Evolutionary conservation across 2,113 vertebrate species (phyloP).

Genomic region (Otocyon megalotis): DNA sequence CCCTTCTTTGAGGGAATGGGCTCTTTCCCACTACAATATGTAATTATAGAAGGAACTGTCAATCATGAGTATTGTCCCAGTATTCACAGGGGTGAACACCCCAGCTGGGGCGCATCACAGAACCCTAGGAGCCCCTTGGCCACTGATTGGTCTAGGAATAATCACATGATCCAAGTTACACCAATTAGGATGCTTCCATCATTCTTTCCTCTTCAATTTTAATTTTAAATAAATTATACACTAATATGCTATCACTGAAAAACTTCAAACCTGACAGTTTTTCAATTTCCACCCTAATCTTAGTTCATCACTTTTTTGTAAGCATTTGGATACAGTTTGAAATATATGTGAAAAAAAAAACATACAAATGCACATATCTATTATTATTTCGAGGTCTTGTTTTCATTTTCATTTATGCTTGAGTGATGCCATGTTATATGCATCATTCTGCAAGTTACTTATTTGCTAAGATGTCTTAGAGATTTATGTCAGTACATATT

Average conservation of each 20-base stretch:
- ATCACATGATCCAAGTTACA: background rate
- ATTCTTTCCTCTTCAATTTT: background rate
- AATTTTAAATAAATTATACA: constrained; percentile 27
- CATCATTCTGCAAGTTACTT: constrained; percentile 36
- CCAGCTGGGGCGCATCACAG: background rate
- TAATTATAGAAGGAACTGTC: background rate
- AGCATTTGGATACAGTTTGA: constrained; percentile 33
- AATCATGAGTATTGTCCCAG: background rate
- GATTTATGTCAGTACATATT: background rate
- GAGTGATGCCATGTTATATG: constrained; percentile 25
- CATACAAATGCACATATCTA: background rate
- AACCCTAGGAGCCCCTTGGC: background rate
- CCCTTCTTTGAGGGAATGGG: background rate
- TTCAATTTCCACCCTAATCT: background rate
- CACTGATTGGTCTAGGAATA: background rate
- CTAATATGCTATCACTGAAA: background rate
- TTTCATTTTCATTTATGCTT: constrained; percentile 46
- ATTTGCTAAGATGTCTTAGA: constrained; percentile 34
- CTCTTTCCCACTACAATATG: background rate
- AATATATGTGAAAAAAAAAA: constrained; percentile 21
- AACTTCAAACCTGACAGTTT: constrained; percentile 11
- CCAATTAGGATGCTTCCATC: background rate
- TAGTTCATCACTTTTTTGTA: background rate
- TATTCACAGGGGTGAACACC: background rate
- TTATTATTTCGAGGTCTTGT: constrained; percentile 63